phyloP scores from a whole-genome alignment of 1,140 invertebrate species.

The Drosophila athabasca region DNA sequence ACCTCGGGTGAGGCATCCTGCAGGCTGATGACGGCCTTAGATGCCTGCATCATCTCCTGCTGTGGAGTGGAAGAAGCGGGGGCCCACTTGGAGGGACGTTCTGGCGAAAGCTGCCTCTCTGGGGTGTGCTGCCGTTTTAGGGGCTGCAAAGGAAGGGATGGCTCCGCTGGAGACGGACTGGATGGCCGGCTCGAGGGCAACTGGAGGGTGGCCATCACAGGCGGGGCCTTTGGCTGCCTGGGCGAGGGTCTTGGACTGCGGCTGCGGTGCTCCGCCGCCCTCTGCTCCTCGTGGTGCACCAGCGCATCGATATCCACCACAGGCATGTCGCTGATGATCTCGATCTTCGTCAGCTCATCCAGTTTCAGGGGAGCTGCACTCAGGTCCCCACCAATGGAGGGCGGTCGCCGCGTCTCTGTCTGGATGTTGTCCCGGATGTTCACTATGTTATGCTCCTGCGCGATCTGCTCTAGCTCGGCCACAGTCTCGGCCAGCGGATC shows the following conservation, averaged over 20 bases:
- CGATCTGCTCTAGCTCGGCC: constrained; percentile 63
- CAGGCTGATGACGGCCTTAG: constrained; percentile 28
- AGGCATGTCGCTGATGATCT: constrained; percentile 60
- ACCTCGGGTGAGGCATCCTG: constrained; percentile 57
- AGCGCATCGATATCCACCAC: constrained; percentile 68
- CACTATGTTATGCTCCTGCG: constrained; percentile 67
- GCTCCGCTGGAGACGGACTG: constrained; percentile 32
- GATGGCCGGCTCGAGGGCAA: constrained; percentile 55
- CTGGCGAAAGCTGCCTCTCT: constrained; percentile 63
- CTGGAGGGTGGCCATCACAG: constrained; percentile 53
- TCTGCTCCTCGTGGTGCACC: constrained; percentile 56
- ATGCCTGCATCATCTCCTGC: background rate
- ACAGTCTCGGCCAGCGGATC: constrained; percentile 71
- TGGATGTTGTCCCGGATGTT: constrained; percentile 74
- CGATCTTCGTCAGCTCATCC: constrained; percentile 67
- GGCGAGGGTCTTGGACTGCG: constrained; percentile 64
- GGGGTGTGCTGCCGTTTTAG: constrained; percentile 75
- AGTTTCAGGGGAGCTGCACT: constrained; percentile 49
- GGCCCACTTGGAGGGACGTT: constrained; percentile 43
- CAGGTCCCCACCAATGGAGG: constrained; percentile 59
- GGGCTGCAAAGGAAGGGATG: constrained; percentile 13
- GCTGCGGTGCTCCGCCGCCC: constrained; percentile 67
- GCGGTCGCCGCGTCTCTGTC: constrained; percentile 59
- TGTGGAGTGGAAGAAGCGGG: constrained; percentile 1
- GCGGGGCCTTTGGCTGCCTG: constrained; percentile 63